These are phyloP conservation scores for Neuroscelio doddi DNA, from an alignment of 2,888 invertebrate species.

Conservation along the genomic window DNA sequence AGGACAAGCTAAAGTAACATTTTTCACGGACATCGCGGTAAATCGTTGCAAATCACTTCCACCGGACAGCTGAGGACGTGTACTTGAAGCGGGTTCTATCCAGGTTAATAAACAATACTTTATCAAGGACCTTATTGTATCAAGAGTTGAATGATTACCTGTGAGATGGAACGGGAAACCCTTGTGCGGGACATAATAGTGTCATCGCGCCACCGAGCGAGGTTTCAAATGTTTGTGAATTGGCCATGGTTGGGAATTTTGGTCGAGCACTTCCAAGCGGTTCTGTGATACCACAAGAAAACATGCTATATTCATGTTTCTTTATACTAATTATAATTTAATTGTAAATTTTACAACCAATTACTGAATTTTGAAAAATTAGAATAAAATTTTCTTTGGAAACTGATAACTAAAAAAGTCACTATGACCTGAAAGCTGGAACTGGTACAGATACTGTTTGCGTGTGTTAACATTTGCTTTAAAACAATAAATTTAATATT, in stretches of 20 bases:
- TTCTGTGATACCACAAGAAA: constrained; percentile 63
- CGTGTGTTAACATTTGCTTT: too few species aligned
- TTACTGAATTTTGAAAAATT: too few species aligned
- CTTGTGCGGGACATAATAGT: constrained; percentile 74
- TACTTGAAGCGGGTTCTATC: constrained; percentile 76
- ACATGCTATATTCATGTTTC: constrained; percentile 2
- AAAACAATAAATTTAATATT: too few species aligned
- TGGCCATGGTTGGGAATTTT: constrained; percentile 76
- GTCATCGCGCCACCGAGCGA: constrained; percentile 70
- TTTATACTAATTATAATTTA: too few species aligned
- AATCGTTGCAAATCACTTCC: constrained; percentile 67
- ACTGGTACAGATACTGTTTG: constrained; percentile 50
- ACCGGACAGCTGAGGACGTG: constrained; percentile 74
- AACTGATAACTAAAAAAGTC: too few species aligned
- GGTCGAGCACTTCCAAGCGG: constrained; percentile 78
- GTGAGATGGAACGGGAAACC: constrained; percentile 74
- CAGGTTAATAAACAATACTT: constrained; percentile 14
- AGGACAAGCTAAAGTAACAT: constrained; percentile 75
- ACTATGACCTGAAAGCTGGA: constrained; percentile 61
- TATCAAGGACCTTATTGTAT: constrained; percentile 6
- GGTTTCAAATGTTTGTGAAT: constrained; percentile 70
- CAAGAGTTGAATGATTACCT: constrained; percentile 66
- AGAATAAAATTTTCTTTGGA: too few species aligned
- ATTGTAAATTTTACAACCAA: too few species aligned
- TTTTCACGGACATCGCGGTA: constrained; percentile 61